Conservation (phyloP, 2,797 vertebrate species). For the Alosa sapidissima region DNA sequence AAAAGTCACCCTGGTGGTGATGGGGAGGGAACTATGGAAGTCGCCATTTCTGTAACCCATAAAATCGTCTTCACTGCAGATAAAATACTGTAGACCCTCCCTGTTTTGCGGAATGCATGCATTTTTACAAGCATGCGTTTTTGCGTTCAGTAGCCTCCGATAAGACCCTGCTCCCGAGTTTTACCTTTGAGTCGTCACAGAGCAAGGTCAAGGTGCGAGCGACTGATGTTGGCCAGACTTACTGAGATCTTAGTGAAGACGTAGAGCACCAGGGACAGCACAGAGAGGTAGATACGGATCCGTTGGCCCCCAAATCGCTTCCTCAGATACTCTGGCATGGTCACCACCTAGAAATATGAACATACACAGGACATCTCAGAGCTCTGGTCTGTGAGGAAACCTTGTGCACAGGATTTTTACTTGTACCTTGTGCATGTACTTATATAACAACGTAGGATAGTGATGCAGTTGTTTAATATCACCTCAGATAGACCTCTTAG, state of each 20-base stretch:
- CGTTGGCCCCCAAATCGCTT: slow-evolving; percentile 91
- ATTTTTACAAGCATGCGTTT: neutral
- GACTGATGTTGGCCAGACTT: slow-evolving; percentile 62
- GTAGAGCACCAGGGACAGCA: slow-evolving; percentile 85
- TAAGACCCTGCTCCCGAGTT: neutral
- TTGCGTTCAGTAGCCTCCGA: neutral
- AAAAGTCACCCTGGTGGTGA: too few species aligned
- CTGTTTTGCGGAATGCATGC: neutral
- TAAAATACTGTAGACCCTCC: neutral
- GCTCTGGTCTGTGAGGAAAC: neutral
- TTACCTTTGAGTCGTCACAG: neutral
- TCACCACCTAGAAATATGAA: slow-evolving; percentile 80
- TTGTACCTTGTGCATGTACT: too few species aligned
- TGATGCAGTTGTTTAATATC: too few species aligned
- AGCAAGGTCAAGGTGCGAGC: slow-evolving; percentile 1
- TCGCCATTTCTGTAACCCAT: neutral
- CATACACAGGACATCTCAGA: neutral
- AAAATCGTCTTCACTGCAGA: neutral
- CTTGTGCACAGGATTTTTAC: neutral
- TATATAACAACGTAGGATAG: too few species aligned
- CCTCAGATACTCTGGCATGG: slow-evolving; percentile 93
- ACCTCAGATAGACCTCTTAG: too few species aligned
- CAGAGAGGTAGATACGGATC: slow-evolving; percentile 89
- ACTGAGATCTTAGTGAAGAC: slow-evolving; percentile 92
- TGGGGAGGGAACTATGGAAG: neutral